Evolutionary conservation across 2,888 invertebrate species (phyloP).

Genomic region (Therioaphis trifolii): DNA sequence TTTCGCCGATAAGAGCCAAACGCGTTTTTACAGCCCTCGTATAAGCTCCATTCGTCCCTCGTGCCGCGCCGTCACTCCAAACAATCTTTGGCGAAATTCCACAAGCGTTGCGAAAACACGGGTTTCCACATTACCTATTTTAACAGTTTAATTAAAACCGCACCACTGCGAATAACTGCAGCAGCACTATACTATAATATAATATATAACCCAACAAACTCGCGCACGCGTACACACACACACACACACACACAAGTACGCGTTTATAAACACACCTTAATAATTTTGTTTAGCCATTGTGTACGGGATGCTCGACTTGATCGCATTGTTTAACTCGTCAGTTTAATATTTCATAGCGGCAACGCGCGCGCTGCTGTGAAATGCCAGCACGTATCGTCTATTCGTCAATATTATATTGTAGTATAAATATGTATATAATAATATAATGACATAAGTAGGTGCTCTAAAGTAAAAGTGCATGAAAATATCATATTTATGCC

Average conservation of each 20-base stretch:
- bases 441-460: too few species aligned
- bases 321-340: conserved; percentile 26
- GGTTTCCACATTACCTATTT: conserved; percentile 24
- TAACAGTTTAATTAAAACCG: conserved; percentile 29
- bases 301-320: conserved; percentile 3
- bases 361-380: neutral
- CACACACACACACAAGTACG: neutral
- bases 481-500: too few species aligned
- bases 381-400: neutral
- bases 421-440: too few species aligned
- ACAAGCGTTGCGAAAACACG: conserved; percentile 18
- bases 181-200: too few species aligned
- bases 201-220: too few species aligned
- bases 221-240: neutral
- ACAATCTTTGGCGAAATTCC: conserved; percentile 15
- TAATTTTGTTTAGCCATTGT: conserved; percentile 17
- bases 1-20: neutral
- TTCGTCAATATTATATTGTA: too few species aligned
- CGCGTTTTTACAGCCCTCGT: neutral
- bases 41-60: too few species aligned
- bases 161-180: too few species aligned
- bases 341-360: conserved; percentile 31
- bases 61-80: too few species aligned
- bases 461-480: too few species aligned
- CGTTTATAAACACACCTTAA: conserved; percentile 19